Percentiles rank a stretch among this genome's conserved stretches.
Conservation (phyloP, 2,888 invertebrate species). For the Leuctra nigra region DNA sequence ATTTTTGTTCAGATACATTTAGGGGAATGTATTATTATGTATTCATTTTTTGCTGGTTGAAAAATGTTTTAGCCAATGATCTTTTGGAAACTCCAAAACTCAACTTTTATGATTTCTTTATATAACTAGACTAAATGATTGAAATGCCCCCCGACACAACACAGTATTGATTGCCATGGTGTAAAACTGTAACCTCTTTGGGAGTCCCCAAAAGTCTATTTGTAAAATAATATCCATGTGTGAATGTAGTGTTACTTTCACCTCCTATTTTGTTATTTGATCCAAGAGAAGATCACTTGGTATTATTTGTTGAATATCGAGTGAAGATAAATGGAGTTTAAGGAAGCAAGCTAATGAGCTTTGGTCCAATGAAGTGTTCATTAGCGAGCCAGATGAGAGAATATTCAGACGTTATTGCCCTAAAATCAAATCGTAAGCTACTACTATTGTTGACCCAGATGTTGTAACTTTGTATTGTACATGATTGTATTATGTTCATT, state of each 20-base stretch:
- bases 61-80: conserved; percentile 16
- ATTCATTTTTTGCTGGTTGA: conserved; percentile 19
- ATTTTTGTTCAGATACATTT: conserved; percentile 14
- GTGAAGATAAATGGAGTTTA: conserved; percentile 9
- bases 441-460: background rate
- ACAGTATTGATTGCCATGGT: conserved; percentile 2
- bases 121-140: background rate
- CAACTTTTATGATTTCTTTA: conserved; percentile 1
- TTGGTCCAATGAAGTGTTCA: conserved; percentile 26
- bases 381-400: background rate
- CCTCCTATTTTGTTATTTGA: conserved; percentile 19
- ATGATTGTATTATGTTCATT: conserved; percentile 6
- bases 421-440: background rate
- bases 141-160: conserved; percentile 3
- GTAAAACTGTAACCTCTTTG: background rate
- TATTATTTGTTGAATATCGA: conserved; percentile 14
- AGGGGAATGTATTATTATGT: conserved; percentile 18
- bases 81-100: conserved; percentile 3
- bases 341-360: conserved; percentile 20
- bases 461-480: conserved; percentile 3
- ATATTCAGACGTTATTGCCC: background rate
- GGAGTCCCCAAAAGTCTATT: background rate
- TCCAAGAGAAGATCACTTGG: conserved; percentile 6
- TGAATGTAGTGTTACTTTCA: conserved; percentile 22
- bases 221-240: conserved; percentile 18